Percentiles rank a stretch among this genome's conserved stretches.
phyloP scores from a whole-genome alignment of 1,140 invertebrate species.

The Sinella curviseta region DNA sequence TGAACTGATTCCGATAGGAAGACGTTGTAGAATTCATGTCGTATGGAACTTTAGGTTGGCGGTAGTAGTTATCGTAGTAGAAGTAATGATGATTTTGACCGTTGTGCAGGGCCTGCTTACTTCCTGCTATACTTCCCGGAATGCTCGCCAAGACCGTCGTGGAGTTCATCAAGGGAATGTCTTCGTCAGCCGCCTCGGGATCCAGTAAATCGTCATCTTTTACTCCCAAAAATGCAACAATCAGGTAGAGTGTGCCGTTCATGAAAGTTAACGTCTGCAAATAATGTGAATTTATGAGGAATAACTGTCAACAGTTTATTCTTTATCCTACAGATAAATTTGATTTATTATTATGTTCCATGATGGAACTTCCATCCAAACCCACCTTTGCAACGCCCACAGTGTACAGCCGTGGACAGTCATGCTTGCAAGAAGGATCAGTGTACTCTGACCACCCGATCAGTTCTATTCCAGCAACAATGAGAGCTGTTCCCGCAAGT shows the following conservation, averaged over 20 bases:
- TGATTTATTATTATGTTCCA: not conserved
- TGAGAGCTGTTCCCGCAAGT: slow-evolving; percentile 20
- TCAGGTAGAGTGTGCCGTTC: slow-evolving; percentile 35
- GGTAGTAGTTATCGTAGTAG: slow-evolving; percentile 1
- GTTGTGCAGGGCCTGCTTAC: not conserved
- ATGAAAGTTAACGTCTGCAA: slow-evolving; percentile 37
- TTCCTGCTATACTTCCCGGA: not conserved
- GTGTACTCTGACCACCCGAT: slow-evolving; percentile 30
- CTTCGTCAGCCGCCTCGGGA: slow-evolving; percentile 7
- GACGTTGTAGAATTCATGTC: not conserved
- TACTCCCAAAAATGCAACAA: slow-evolving; percentile 31
- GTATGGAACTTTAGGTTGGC: not conserved
- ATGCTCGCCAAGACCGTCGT: not conserved
- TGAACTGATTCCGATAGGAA: not conserved
- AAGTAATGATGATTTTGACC: not conserved
- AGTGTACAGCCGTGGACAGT: slow-evolving; percentile 28
- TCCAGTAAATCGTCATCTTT: slow-evolving; percentile 25
- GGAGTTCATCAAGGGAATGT: not conserved
- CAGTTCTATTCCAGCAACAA: slow-evolving; percentile 37
- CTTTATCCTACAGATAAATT: not conserved
- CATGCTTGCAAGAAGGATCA: not conserved
- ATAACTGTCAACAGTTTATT: not conserved
- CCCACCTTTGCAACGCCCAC: slow-evolving; percentile 39
- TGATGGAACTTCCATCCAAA: not conserved
- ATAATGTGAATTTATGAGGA: not conserved